Percentiles rank a stretch among this genome's conserved stretches.
These are phyloP conservation scores for Mohoua ochrocephala DNA, from an alignment of 2,113 vertebrate genomes.

Conservation along the genomic window DNA sequence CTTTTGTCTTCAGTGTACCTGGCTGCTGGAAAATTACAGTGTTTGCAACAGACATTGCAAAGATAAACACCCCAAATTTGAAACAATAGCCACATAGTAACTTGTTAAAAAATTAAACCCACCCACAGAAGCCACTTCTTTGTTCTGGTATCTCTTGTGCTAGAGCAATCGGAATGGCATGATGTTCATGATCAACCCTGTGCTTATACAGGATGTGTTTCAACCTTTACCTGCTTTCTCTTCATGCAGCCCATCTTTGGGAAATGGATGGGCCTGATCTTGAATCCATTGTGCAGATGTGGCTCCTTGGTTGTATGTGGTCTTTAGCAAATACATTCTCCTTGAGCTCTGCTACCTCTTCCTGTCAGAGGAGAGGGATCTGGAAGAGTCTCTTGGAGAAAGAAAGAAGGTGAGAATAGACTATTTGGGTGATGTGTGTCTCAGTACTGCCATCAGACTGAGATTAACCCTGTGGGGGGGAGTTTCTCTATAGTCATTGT, in stretches of 20 bases:
- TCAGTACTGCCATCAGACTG: neutral
- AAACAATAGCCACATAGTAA: neutral
- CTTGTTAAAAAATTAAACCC: conserved; percentile 32
- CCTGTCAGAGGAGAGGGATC: neutral
- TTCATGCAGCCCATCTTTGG: neutral
- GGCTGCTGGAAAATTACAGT: conserved; percentile 44
- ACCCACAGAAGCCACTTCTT: neutral
- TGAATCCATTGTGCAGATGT: neutral
- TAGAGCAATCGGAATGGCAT: neutral
- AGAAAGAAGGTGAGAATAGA: neutral
- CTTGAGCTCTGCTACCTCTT: neutral
- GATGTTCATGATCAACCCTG: neutral
- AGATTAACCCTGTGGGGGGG: neutral
- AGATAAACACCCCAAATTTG: conserved; percentile 30
- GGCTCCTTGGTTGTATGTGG: neutral
- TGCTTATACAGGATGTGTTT: neutral
- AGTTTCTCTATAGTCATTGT: neutral
- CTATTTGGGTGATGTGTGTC: neutral
- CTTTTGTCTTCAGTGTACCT: conserved; percentile 48
- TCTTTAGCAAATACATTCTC: neutral
- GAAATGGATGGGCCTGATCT: neutral
- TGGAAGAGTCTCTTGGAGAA: neutral
- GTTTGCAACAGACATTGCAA: conserved; percentile 28
- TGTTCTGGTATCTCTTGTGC: neutral
- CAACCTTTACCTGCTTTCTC: neutral